Percentiles rank a stretch among this genome's conserved stretches.
These are phyloP conservation scores for Boloria selene DNA, from an alignment of 2,888 invertebrate genomes.

Conservation along the genomic window DNA sequence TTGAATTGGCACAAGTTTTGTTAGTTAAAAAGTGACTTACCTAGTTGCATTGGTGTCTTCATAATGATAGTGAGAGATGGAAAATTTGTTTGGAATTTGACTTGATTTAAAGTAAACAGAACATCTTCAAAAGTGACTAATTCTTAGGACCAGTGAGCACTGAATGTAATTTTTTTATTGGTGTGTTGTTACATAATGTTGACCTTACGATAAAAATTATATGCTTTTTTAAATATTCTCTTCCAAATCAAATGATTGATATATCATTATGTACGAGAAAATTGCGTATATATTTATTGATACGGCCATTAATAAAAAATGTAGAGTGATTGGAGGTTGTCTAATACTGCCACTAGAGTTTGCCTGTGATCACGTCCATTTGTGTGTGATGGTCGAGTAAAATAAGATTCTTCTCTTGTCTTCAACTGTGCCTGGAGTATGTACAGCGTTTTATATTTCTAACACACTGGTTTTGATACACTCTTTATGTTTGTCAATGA, in stretches of 20 bases:
- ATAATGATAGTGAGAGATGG: constrained; percentile 2
- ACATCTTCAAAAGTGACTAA: constrained; percentile 15
- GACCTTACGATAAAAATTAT: constrained; percentile 7
- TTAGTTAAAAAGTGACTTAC: constrained; percentile 15
- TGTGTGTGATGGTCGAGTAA: constrained; percentile 36
- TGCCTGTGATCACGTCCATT: constrained; percentile 44
- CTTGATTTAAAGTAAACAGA: constrained; percentile 24
- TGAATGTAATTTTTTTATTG: constrained; percentile 10
- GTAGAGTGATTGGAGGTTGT: constrained; percentile 30
- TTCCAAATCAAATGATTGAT: not conserved
- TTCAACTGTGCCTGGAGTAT: constrained; percentile 5
- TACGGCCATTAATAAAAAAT: constrained; percentile 4
- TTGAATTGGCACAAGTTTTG: constrained; percentile 18
- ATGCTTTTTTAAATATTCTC: not conserved
- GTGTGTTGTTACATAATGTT: constrained; percentile 3
- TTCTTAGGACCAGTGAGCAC: constrained; percentile 24
- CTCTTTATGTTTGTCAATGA: too few relatives aligned
- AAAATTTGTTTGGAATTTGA: constrained; percentile 6
- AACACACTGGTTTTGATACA: too few relatives aligned
- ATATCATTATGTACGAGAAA: not conserved
- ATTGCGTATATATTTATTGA: not conserved
- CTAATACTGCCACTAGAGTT: constrained; percentile 47
- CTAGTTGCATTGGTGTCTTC: constrained; percentile 14
- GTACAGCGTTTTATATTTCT: not conserved
- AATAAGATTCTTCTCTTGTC: constrained; percentile 9